Percentiles rank a stretch among this genome's conserved stretches.
These are phyloP conservation scores for Drosophila stalkeri DNA, from an alignment of 2,888 invertebrate species.

Conservation along the genomic window DNA sequence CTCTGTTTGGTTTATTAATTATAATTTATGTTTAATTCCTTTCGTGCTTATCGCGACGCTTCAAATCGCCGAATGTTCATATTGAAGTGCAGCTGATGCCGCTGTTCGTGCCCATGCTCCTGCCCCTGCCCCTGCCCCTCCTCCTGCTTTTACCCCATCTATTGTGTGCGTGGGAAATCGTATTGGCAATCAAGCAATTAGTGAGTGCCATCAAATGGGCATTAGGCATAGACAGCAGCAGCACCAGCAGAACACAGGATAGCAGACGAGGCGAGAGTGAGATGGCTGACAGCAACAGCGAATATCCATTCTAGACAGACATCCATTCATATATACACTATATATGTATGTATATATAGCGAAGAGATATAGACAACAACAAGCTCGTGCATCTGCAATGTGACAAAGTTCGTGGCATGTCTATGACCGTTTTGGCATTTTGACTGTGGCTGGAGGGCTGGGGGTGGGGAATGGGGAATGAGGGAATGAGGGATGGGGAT, in stretches of 20 bases:
- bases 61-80: constrained; percentile 42
- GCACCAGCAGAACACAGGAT: not conserved
- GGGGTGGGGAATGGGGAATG: too few relatives aligned
- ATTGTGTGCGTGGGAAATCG: constrained; percentile 65
- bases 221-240: constrained; percentile 59
- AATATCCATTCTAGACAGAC: constrained; percentile 27
- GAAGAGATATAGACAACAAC: constrained; percentile 2
- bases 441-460: constrained; percentile 9
- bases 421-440: constrained; percentile 66
- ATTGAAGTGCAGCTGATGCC: constrained; percentile 26
- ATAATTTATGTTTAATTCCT: constrained; percentile 70
- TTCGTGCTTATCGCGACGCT: constrained; percentile 60
- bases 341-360: not conserved
- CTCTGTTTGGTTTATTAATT: constrained; percentile 66
- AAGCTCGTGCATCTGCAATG: constrained; percentile 53
- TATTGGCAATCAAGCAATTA: constrained; percentile 76
- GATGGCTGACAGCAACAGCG: constrained; percentile 28
- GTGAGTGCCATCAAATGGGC: constrained; percentile 76
- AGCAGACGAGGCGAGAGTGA: not conserved
- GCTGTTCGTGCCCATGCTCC: constrained; percentile 3
- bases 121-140: not conserved
- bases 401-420: constrained; percentile 67
- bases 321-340: not conserved
- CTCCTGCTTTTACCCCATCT: not conserved
- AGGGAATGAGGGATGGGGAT: too few relatives aligned